Base-by-base conservation (phyloP, 2,113 vertebrate genomes). In the Dasypus novemcinctus region DNA sequence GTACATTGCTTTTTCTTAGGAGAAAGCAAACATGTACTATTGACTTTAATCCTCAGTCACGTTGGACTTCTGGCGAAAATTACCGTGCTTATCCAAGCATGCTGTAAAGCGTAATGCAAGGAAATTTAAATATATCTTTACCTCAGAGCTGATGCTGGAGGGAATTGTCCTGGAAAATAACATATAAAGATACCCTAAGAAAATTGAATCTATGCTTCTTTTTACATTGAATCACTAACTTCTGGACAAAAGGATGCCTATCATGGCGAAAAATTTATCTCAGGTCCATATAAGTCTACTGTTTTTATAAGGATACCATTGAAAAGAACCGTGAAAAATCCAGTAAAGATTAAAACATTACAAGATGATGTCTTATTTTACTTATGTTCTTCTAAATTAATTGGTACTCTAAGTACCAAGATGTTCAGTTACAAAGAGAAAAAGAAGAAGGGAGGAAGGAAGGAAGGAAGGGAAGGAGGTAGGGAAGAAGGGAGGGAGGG, bases 321-420 rank as follows among this genome's bases (percentile, higher is more conserved):
- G 41, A 49, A 74, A 84, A 86, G 89, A 69, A 79, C 49, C 12
- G 23, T 59, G 54, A 46, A 85, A 90, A 88, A 68, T 93, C 4
- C 12, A 78, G 23, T n/a, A 93, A 27, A 20, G 4, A 2, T 57
- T 43, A 76, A 72, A 81, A 33, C 76, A 93, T 95, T 94, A 87
- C 23, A 85, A 69, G 54, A 90, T 95, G 6, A 23, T 84, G 2
- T 13, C 6, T 78, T 85, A 57, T 78, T 95, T 95, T 89, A 88
- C 75, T 87, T 96, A 78, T 49, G 36, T 87, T 95, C 83, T 87
- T 96, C 41, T 75, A 79, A 85, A 86, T 91, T 89, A 80, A 59
- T 90, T 38, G 66, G 31, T 41, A 92, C 3, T 1, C 27, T 81
- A 52, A 76, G 29, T 76, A 36, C 49, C 49, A 92, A 93, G 46